Evolutionary conservation across 2,797 vertebrate genomes (phyloP), one percentile per base, ranked within the genome.

Genomic region (Vipera latastei): DNA sequence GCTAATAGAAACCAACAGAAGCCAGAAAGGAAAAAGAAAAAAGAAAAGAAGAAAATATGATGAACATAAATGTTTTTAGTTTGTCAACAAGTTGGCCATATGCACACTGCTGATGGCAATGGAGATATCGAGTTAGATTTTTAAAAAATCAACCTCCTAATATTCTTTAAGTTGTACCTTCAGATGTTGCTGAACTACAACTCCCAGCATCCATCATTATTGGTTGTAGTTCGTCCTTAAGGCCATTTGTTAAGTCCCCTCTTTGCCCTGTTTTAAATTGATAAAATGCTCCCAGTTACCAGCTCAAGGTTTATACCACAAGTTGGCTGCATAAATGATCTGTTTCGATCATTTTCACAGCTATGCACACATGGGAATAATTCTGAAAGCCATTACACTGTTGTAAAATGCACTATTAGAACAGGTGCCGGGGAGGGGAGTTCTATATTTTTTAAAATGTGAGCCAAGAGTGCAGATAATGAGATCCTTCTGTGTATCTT

Each of bases 401-500:
- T 89, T 86, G 51, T 59, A 89, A 53, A 90, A 90, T 65, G 78
- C 38, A 69, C 22, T 86, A 51, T 69, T 65, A 91, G 6, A 60
- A 78, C 28, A 55, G 56, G 89, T 55, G 63, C 61, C 69, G 14
- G 65, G 91, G 1, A 18, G 16, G 0, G 59, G 92, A 26, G 57
- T 55, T 48, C 16, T 48, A 59, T 73, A 2, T 59, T 16, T 25
- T 85, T 88, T 38, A 16, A 48, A 56, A 78, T 78, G 25, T 53
- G 48, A 94, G 63, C n/a, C 11, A 86, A 92, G 59, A 51, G 44
- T 20, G 57, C 16, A 89, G 90, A 38, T 32, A 60, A 93, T 69
- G 60, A 55, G 57, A 91, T n/a, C 94, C 86, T 83, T 90, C 60
- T 92, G 73, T 55, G 92, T 94, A 89, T 61, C 85, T 6, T 38